Percentiles rank a stretch among this genome's conserved stretches.
phyloP scores from a whole-genome alignment of 2,797 vertebrate species.

The Crenuchus spilurus region DNA sequence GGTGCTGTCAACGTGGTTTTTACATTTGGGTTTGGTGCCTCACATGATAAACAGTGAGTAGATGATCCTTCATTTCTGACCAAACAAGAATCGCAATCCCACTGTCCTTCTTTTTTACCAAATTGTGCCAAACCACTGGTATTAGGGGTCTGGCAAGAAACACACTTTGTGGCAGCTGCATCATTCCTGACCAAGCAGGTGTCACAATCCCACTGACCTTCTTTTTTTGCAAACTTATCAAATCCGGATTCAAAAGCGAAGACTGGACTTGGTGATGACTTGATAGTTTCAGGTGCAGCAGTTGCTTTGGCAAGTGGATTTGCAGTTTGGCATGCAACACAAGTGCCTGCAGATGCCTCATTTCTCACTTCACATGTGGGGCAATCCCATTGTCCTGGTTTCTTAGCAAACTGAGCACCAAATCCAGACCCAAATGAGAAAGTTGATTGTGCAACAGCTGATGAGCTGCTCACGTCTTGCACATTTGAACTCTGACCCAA shows the following conservation, averaged over 20 bases:
- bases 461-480: conserved; percentile 27
- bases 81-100: conserved; percentile 77
- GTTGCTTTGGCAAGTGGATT: conserved; percentile 70
- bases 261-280: conserved; percentile 45
- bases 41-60: conserved; percentile 82
- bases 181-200: conserved; percentile 83
- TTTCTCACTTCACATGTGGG: conserved; percentile 79
- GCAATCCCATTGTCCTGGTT: conserved; percentile 85
- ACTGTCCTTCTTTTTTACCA: conserved; percentile 71
- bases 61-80: conserved; percentile 76
- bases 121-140: conserved; percentile 55
- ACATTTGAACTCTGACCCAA: neutral
- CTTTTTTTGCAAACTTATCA: conserved; percentile 63
- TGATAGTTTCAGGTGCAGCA: conserved; percentile 33
- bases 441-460: conserved; percentile 12
- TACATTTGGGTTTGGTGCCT: conserved; percentile 76
- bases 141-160: conserved; percentile 66
- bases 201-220: conserved; percentile 88
- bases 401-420: conserved; percentile 77
- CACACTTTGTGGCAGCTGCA: conserved; percentile 62
- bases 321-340: conserved; percentile 74
- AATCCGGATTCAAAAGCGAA: conserved; percentile 51
- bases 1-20: conserved; percentile 63
- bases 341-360: conserved; percentile 70
- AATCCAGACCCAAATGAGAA: conserved; percentile 67